Evolutionary conservation across 2,797 vertebrate species (phyloP).

Genomic region (Chelonia mydas): DNA sequence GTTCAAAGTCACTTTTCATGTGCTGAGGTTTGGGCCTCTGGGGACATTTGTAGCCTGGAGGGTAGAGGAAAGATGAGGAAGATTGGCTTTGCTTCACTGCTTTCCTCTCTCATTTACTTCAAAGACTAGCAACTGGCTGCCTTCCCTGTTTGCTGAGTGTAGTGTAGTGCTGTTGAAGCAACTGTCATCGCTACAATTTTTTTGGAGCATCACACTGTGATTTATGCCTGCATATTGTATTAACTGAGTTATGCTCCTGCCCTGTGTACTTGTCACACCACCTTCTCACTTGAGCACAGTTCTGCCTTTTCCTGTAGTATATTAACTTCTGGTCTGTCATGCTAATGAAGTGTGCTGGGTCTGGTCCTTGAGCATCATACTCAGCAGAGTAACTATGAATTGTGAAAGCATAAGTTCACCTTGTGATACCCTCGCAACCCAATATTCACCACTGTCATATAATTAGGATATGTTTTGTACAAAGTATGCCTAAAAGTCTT

Average conservation of each 20-base stretch:
- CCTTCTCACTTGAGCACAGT: background rate
- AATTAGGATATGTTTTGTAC: too few species aligned
- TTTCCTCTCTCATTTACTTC: conserved; percentile 31
- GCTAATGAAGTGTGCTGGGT: background rate
- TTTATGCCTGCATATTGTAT: background rate
- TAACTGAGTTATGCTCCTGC: background rate
- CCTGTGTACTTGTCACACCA: background rate
- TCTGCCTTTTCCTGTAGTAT: background rate
- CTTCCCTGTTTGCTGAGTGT: background rate
- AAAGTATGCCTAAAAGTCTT: too few species aligned
- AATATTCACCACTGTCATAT: too few species aligned
- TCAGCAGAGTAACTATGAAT: background rate
- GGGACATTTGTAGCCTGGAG: background rate
- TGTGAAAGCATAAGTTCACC: background rate
- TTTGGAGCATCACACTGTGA: background rate
- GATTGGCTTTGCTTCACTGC: conserved; percentile 27
- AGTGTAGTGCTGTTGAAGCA: conserved; percentile 2
- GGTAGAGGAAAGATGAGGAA: background rate
- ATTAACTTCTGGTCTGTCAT: background rate
- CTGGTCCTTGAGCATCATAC: background rate
- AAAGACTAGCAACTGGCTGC: background rate
- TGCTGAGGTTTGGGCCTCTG: background rate
- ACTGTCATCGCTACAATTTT: background rate
- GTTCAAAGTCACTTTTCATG: conserved; percentile 26
- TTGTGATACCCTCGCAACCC: too few species aligned